Percentiles rank a stretch among this genome's conserved stretches.
Conservation (phyloP, 2,797 vertebrate species). For the Thamnophis elegans region DNA sequence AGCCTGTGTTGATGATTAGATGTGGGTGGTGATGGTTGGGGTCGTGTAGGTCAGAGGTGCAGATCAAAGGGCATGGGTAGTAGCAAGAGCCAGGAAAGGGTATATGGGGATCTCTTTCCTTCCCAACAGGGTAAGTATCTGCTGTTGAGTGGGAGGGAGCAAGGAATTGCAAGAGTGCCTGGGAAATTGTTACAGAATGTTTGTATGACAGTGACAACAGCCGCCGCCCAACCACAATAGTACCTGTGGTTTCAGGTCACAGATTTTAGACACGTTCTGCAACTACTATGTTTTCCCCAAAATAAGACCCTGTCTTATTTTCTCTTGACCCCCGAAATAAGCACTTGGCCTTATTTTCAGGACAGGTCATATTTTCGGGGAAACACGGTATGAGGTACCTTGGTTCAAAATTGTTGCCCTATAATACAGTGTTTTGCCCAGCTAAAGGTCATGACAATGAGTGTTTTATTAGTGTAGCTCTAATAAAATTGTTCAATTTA, state of each 20-base stretch:
- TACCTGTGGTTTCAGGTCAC: not conserved
- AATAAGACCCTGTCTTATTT: too few species aligned
- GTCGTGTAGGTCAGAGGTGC: not conserved
- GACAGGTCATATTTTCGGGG: too few species aligned
- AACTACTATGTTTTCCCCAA: not conserved
- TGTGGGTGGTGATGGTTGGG: not conserved
- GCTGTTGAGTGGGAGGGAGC: not conserved
- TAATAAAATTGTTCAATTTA: not conserved
- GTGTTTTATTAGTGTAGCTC: not conserved
- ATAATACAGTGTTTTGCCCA: not conserved
- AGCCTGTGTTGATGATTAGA: not conserved
- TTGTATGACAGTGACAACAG: not conserved
- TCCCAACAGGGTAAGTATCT: not conserved
- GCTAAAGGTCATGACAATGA: not conserved
- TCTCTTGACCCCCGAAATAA: too few species aligned
- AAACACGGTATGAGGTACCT: not conserved
- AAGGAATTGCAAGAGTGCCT: not conserved
- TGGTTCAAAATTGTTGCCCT: not conserved
- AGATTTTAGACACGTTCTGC: not conserved
- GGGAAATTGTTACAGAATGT: not conserved
- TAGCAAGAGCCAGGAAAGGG: not conserved
- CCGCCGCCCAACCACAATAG: not conserved
- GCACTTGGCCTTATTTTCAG: too few species aligned
- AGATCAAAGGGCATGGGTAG: not conserved
- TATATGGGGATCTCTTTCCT: not conserved